Base-by-base conservation (phyloP, 2,888 invertebrate species). In the Odiellus spinosus region DNA sequence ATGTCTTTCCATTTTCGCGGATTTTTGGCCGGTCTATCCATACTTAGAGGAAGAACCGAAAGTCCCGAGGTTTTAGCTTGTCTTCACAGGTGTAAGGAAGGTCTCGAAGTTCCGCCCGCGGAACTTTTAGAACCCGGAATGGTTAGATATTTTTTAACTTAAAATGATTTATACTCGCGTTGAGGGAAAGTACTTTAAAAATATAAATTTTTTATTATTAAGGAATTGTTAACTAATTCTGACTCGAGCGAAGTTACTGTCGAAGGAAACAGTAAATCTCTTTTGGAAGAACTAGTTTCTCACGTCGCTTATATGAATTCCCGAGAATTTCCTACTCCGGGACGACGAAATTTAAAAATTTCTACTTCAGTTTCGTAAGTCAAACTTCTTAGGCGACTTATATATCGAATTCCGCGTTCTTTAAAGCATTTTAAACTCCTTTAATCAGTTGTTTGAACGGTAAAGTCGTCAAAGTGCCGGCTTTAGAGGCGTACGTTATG, bases 311-410 rank as follows among this genome's bases (percentile, higher is more conserved):
- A 96, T 68, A 80, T 83, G 8, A 96, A 96, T 68, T 79, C 82
- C 12, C 76, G 91, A 48, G 78, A 82, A 59, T 86, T 82, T 70
- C 93, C 95, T 14, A 91, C 91, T n/a, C 88, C 93, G 3, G 96
- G 95, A 4, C 72, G 93, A 4, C 72, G 96, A 19, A 88, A 86
- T 63, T 74, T 90, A 60, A 77, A 78, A 56, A 71, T 91, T 12
- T 76, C 78, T 39, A 87, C 88, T 3, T 78, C 79, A 49, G 78
- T 90, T 56, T 75, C 73, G 77, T 82, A 59, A 69, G 74, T 55
- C 44, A n/a, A 35, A 38, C 40, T 19, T 19, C 33, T 20, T 4
- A 10, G n/a, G n/a, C n/a, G n/a, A n/a, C n/a, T 45, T 41, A n/a
- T n/a, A n/a, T n/a, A n/a, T n/a, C n/a, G n/a, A n/a, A n/a, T n/a